phyloP scores from a whole-genome alignment of 2,797 vertebrate species.

The Alcedo quadribrachys region DNA sequence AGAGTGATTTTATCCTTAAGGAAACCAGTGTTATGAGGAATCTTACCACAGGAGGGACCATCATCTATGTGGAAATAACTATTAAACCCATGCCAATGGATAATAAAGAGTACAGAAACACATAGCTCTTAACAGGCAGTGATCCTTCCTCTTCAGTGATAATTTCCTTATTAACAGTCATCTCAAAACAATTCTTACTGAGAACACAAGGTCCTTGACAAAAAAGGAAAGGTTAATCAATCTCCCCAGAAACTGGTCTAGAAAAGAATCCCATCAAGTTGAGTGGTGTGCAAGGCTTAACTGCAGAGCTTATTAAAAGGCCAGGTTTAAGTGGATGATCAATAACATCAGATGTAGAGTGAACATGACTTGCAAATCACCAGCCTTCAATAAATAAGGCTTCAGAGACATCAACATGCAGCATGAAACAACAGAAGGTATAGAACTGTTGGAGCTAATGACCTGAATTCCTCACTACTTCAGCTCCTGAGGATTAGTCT shows the following conservation, averaged over 20 bases:
- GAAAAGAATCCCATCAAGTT: neutral
- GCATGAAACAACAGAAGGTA: neutral
- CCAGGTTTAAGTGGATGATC: neutral
- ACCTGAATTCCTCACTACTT: neutral
- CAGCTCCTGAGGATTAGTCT: neutral
- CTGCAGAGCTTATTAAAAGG: neutral
- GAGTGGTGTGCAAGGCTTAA: neutral
- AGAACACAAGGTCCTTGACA: neutral
- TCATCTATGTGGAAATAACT: neutral
- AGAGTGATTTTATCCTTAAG: neutral
- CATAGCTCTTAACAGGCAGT: neutral
- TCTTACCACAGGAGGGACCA: neutral
- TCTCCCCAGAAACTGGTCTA: neutral
- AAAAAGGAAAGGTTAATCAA: neutral
- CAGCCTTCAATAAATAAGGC: neutral
- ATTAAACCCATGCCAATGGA: neutral
- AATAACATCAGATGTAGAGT: neutral
- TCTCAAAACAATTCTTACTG: neutral
- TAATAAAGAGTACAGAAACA: neutral
- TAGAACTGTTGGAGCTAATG: neutral
- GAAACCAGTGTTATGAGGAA: neutral
- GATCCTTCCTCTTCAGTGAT: neutral
- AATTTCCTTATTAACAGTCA: neutral
- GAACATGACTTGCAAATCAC: neutral
- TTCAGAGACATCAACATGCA: neutral